phyloP scores from a whole-genome alignment of 2,113 vertebrate genomes.

The Phaethornis superciliosus region DNA sequence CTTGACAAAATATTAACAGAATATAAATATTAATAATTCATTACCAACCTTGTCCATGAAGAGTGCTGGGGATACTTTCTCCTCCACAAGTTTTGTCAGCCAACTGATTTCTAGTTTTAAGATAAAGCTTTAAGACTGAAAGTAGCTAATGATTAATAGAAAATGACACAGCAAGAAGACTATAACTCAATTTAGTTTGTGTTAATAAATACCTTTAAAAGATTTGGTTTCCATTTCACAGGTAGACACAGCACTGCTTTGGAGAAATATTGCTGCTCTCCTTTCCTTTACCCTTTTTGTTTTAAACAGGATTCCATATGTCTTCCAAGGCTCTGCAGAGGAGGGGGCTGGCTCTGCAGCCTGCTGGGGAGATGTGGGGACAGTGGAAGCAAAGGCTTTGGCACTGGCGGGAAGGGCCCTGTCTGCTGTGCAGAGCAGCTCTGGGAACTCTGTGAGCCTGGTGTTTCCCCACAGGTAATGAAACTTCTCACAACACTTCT shows the following conservation, averaged over 20 bases:
- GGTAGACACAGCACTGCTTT: not conserved
- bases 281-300: not conserved
- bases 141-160: constrained; percentile 12
- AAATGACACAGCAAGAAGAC: not conserved
- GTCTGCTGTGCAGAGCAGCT: not conserved
- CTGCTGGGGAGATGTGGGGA: not conserved
- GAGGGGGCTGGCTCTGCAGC: not conserved
- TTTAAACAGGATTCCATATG: not conserved
- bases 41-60: not conserved
- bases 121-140: not conserved
- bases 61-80: not conserved
- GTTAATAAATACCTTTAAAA: not conserved
- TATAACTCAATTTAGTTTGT: not conserved
- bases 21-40: not conserved
- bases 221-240: not conserved
- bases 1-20: not conserved
- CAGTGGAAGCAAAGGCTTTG: not conserved
- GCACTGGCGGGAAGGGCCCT: not conserved
- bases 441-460: not conserved
- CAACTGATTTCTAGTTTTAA: not conserved
- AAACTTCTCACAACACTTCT: accelerated
- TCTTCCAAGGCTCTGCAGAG: not conserved
- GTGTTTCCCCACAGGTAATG: not conserved
- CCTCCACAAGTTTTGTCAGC: not conserved
- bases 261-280: not conserved